Base-by-base conservation (phyloP, 2,113 vertebrate species). In the Petroica traversi region DNA sequence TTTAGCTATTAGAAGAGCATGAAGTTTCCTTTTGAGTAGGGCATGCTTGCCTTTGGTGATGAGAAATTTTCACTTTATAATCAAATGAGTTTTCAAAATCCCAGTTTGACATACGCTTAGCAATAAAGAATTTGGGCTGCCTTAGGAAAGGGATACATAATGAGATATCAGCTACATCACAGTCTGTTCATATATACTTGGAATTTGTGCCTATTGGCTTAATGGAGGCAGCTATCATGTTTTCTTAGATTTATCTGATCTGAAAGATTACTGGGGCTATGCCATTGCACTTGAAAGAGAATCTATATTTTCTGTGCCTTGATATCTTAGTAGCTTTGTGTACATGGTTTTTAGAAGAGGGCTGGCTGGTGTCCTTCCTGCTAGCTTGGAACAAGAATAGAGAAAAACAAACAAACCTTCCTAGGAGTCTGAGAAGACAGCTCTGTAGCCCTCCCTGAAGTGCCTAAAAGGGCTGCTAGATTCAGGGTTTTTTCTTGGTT, bases 401-500 rank as follows among this genome's bases (percentile, higher is more conserved):
- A 74, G 17, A 6, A 57, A 64, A 66, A 5, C 2, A 38, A 40
- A 28, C 2, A 40, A 8, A 49, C 34, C 20, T 46, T 78, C 29
- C 23, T 67, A 24, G 54, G 36, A 54, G 6, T 45, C 17, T 57
- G 68, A 52, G 28, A 77, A 68, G 25, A 62, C 4, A 49, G 18
- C 9, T 58, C 19, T 74, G 14, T 54, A 57, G 18, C 3, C 20
- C 7, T 57, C 26, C 23, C 18, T 34, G 33, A 49, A 77, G 6
- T 2, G 13, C 58, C 19, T 67, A 33, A 62, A 67, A 62, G 5
- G 14, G 6, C 22, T 55, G 4, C 4, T 59, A 20, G 49, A 49
- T 31, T n/a, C 8, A 4, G 12, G 1, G 2, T 0, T 23, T 66
- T 59, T 83, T 59, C 57, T 71, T 63, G 6, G 15, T 45, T 20